Evolutionary conservation across 1,140 invertebrate species (phyloP).

Genomic region (Drosophila jambulina): DNA sequence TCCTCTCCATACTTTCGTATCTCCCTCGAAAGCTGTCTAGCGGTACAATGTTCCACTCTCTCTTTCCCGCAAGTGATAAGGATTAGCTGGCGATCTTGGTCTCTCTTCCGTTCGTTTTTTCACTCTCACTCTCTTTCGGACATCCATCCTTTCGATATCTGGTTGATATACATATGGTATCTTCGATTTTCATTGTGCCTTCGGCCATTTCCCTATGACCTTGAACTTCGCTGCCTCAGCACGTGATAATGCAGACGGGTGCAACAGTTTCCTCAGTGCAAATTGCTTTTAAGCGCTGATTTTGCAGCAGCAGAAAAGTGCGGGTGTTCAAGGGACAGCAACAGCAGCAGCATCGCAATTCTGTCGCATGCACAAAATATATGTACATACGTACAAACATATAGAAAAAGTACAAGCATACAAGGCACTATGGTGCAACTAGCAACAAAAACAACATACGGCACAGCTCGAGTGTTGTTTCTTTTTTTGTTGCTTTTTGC

Average conservation of each 20-base stretch:
- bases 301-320: conserved; percentile 26
- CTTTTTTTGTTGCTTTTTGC: conserved; percentile 51
- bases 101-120: not conserved
- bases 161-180: conserved; percentile 8
- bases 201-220: conserved; percentile 57
- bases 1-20: too few species aligned
- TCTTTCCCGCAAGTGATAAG: conserved; percentile 17
- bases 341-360: conserved; percentile 36
- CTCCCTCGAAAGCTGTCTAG: not conserved
- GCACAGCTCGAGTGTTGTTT: conserved; percentile 35
- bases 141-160: conserved; percentile 24
- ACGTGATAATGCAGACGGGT: conserved; percentile 41
- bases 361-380: conserved; percentile 36
- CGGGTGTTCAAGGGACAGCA: conserved; percentile 17
- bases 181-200: conserved; percentile 15
- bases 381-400: conserved; percentile 5
- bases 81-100: conserved; percentile 28
- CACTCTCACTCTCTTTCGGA: not conserved
- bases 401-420: conserved; percentile 25
- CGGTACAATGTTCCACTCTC: conserved; percentile 29
- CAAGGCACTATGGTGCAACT: conserved; percentile 48
- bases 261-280: conserved; percentile 45
- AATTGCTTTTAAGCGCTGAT: conserved; percentile 48
- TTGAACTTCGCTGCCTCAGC: conserved; percentile 65
- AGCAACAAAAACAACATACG: conserved; percentile 55